Conservation (phyloP, 2,888 invertebrate genomes). For the Charanyca ferruginea region DNA sequence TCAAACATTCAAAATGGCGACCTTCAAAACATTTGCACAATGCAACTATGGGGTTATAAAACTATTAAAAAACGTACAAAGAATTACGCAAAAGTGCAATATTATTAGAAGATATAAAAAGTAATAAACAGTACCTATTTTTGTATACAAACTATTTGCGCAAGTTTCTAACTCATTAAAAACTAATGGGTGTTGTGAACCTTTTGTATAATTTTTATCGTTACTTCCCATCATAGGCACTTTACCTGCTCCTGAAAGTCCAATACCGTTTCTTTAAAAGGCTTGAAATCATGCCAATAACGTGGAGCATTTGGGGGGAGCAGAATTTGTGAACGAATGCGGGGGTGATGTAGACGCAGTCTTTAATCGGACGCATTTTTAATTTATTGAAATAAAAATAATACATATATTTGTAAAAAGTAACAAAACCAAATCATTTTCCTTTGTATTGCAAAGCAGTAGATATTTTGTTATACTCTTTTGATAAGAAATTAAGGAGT, state of each 20-base stretch:
- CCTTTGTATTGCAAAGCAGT: too few relatives aligned
- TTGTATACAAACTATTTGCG: slow-evolving; percentile 42
- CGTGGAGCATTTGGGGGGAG: too few relatives aligned
- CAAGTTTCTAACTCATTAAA: slow-evolving; percentile 35
- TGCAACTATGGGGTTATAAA: slow-evolving; percentile 67
- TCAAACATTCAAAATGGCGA: slow-evolving; percentile 61
- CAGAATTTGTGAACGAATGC: too few relatives aligned
- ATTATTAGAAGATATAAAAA: slow-evolving; percentile 22
- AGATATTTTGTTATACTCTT: too few relatives aligned
- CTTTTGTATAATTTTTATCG: slow-evolving; percentile 13
- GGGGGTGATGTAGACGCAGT: too few relatives aligned
- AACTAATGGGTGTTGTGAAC: slow-evolving; percentile 21
- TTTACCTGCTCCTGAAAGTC: not conserved
- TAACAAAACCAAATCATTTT: too few relatives aligned
- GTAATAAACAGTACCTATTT: slow-evolving; percentile 36
- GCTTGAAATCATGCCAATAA: too few relatives aligned
- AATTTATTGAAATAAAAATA: too few relatives aligned
- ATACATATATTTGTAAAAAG: too few relatives aligned
- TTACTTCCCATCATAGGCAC: slow-evolving; percentile 2
- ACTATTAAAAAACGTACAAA: slow-evolving; percentile 63
- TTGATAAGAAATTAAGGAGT: too few relatives aligned
- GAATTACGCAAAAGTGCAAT: slow-evolving; percentile 59
- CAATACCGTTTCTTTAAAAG: not conserved
- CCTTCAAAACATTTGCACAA: slow-evolving; percentile 71
- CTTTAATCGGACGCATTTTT: too few relatives aligned